Conservation (phyloP, 2,113 vertebrate genomes). For the Coturnix japonica region DNA sequence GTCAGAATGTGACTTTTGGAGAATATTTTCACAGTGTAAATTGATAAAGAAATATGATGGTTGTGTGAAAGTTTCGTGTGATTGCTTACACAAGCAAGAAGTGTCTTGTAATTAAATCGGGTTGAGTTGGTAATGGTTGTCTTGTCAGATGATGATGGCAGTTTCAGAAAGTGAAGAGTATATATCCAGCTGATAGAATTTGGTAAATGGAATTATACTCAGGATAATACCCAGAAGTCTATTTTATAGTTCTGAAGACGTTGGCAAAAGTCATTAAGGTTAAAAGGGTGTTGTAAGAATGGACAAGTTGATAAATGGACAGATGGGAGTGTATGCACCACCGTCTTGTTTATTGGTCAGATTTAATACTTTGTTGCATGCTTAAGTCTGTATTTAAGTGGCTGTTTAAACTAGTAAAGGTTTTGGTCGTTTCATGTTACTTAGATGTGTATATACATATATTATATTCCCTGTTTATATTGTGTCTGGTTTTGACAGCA, state of each 20-base stretch:
- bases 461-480: neutral
- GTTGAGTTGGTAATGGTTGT: neutral
- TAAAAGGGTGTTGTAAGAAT: neutral
- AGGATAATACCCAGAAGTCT: neutral
- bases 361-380: neutral
- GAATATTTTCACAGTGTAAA: neutral
- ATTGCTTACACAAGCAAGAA: neutral
- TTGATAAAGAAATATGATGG: neutral
- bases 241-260: neutral
- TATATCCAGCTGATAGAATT: neutral
- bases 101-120: rapidly evolving
- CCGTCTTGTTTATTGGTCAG: neutral
- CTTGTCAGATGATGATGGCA: neutral
- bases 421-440: neutral
- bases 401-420: neutral
- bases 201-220: neutral
- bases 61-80: neutral
- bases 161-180: neutral
- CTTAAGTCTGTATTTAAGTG: neutral
- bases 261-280: neutral
- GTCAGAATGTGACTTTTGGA: neutral
- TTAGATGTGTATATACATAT: neutral
- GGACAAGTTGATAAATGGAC: neutral
- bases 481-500: neutral
- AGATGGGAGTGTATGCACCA: neutral